These are phyloP conservation scores for Phalera bucephala DNA, from an alignment of 2,888 invertebrate genomes.

Conservation along the genomic window DNA sequence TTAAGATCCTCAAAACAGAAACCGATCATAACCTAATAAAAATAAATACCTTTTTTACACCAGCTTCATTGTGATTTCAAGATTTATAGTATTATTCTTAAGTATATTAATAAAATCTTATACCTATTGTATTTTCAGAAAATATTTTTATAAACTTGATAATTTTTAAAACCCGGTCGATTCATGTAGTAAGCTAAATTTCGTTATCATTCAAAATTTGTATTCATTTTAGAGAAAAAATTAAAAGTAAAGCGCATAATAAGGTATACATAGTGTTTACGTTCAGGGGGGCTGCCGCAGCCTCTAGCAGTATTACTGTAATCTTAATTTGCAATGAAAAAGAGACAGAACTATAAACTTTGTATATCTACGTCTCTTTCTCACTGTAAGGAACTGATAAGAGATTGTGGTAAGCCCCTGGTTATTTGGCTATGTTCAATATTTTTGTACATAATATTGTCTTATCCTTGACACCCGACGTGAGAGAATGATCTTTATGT, in stretches of 20 bases:
- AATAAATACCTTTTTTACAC: background rate
- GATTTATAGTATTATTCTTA: background rate
- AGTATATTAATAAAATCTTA: background rate
- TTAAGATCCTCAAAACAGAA: too few species aligned
- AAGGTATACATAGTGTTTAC: slow-evolving; percentile 44
- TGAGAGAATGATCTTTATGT: slow-evolving; percentile 6
- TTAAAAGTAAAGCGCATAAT: slow-evolving; percentile 65
- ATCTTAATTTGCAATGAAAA: too few species aligned
- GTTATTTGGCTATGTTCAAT: slow-evolving; percentile 41
- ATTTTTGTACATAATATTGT: slow-evolving; percentile 40
- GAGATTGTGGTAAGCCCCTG: too few species aligned
- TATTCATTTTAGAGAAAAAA: slow-evolving; percentile 54
- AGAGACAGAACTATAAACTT: too few species aligned
- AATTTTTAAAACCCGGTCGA: slow-evolving; percentile 51
- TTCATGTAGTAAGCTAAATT: slow-evolving; percentile 56
- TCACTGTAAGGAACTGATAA: too few species aligned
- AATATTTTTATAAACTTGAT: background rate
- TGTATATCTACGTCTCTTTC: too few species aligned
- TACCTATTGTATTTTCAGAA: background rate
- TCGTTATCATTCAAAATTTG: slow-evolving; percentile 50
- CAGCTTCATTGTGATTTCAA: background rate
- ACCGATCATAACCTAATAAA: too few species aligned
- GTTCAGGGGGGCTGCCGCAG: too few species aligned
- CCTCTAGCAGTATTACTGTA: too few species aligned
- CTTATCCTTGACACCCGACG: slow-evolving; percentile 41